Conservation (phyloP, 2,797 vertebrate genomes). For the Meda fulgida region DNA sequence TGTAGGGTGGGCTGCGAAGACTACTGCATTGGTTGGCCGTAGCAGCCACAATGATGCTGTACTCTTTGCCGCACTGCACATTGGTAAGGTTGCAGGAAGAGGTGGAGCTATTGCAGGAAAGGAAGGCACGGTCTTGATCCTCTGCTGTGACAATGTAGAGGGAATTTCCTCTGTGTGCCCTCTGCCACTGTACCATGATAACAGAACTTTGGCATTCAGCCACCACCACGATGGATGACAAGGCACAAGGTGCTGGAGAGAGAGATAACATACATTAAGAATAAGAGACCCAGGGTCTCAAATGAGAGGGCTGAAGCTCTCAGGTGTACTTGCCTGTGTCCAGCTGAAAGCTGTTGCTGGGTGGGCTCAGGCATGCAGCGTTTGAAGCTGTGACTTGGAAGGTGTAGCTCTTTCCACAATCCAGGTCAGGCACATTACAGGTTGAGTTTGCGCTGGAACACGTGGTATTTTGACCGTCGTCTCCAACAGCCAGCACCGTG, state of each 20-base stretch:
- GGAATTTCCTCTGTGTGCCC: conserved; percentile 25
- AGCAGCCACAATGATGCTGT: conserved; percentile 73
- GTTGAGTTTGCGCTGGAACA: conserved; percentile 70
- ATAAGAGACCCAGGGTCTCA: background rate
- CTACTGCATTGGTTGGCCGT: conserved; percentile 70
- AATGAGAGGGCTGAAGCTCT: background rate
- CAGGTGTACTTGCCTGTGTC: conserved; percentile 22
- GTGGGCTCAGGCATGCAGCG: conserved; percentile 66
- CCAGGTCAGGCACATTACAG: conserved; percentile 72
- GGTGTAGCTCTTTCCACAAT: conserved; percentile 73
- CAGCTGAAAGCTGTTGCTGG: conserved; percentile 62
- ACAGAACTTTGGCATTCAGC: conserved; percentile 69
- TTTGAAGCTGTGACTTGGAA: conserved; percentile 70
- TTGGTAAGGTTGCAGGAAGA: conserved; percentile 70
- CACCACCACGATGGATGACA: conserved; percentile 65
- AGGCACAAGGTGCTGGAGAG: conserved; percentile 71
- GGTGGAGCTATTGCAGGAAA: conserved; percentile 70
- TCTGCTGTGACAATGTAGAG: conserved; percentile 70
- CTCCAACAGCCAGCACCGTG: conserved; percentile 62
- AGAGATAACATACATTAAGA: background rate
- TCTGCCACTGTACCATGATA: conserved; percentile 71
- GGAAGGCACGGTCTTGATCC: conserved; percentile 63
- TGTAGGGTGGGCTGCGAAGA: conserved; percentile 72
- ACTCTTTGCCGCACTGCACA: conserved; percentile 69
- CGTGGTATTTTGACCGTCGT: conserved; percentile 56